Base-by-base conservation (phyloP, 2,888 invertebrate species). In the Microplitis deprimator region DNA sequence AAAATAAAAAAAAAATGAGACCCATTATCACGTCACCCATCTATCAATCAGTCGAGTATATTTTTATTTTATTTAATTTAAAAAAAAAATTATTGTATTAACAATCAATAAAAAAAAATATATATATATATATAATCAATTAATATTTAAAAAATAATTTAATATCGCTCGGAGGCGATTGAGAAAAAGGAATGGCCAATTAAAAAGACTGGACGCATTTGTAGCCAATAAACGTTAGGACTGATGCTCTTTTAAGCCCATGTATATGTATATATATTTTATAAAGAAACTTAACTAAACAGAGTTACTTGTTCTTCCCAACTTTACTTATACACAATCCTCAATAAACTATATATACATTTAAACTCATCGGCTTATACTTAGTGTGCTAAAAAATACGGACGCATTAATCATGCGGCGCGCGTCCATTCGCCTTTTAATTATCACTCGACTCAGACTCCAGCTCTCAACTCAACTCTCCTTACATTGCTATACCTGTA, bases 341-440 rank as follows among this genome's bases (percentile, higher is more conserved):
- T 68, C 3, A 17, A 68, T 68, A 68, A 39, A 10, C 20, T 20
- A 20, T 68, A 68, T 10, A 68, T 10, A 68, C 6, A 68, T 68
- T 39, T 8, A 68, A n/a, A 20, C 20, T n/a, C 20, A 29, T 68
- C 39, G 13, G n/a, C 41, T 40, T 29, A 29, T 68, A 68, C 13
- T 16, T 68, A 68, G 16, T 29, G 50, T 50, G 13, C 50, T 50
- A 50, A 50, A 50, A 62, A 68, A 38, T 62, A 77, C 38, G 59
- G 70, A 64, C 64, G 73, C 79, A 81, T 81, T 81, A 81, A 81
- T 81, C 80, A 81, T 81, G 79, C 81, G 79, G 79, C 74, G 79
- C 75, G 81, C 81, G 81, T 81, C 79, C 81, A 79, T 81, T 79
- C 79, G 78, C 76, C 79, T 81, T 81, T 81, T 81, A 81, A 81